Percentiles rank a stretch among this genome's conserved stretches.
These are phyloP conservation scores for Scomber colias DNA, from an alignment of 2,113 vertebrate species.

Conservation along the genomic window DNA sequence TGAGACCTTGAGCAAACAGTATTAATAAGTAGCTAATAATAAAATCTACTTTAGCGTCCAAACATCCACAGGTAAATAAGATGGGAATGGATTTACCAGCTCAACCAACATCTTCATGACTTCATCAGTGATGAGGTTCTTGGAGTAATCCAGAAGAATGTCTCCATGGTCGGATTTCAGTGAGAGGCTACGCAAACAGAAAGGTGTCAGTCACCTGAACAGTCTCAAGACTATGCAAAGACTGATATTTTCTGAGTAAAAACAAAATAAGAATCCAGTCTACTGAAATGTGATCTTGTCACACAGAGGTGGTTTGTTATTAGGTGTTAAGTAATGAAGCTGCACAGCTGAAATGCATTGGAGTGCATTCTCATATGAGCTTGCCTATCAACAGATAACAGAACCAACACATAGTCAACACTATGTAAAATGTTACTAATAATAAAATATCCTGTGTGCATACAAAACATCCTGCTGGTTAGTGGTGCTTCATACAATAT, in stretches of 20 bases:
- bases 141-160: slow-evolving; percentile 96
- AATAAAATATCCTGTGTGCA: background rate
- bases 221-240: background rate
- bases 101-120: slow-evolving; percentile 93
- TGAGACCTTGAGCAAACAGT: background rate
- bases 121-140: slow-evolving; percentile 94
- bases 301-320: background rate
- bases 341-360: background rate
- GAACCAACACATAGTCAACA: background rate
- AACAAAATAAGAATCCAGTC: too few species aligned
- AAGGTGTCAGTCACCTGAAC: background rate
- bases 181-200: slow-evolving; percentile 83
- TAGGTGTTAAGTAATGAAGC: background rate
- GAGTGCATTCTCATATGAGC: background rate
- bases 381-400: background rate
- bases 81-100: slow-evolving; percentile 85
- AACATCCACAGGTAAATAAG: background rate
- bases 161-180: slow-evolving; percentile 91
- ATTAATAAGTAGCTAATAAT: background rate
- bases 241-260: too few species aligned
- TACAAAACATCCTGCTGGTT: background rate
- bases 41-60: background rate
- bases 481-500: background rate
- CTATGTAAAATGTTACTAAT: background rate
- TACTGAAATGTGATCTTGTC: background rate